Base-by-base conservation (phyloP, 2,888 invertebrate genomes). In the Phyllotreta striolata region DNA sequence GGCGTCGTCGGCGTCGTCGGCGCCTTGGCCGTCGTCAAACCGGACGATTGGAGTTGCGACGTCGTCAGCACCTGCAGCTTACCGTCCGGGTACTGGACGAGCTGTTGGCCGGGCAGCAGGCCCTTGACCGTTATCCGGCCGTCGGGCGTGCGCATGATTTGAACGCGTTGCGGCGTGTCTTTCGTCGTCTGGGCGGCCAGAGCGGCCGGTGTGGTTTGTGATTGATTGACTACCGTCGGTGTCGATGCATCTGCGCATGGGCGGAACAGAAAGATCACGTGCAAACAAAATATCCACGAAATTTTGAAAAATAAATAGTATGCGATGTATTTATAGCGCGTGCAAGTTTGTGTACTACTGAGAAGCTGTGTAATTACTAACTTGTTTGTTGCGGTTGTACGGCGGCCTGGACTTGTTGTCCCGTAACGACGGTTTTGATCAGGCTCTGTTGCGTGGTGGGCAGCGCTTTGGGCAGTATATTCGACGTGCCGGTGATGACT, bases 81-180 rank as follows among this genome's bases (percentile, higher is more conserved):
- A 0, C 97, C 97, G 80, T 97, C 96, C 0, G 96, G 91, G 87
- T 95, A 91, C 79, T 96, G 93, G 46, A 96, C 90, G 61, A 97
- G 83, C 77, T 96, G 96, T 78, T 97, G 97, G 58, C 96, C 96
- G 49, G 95, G 93, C 80, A 94, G 86, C 6, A 97, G 84, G 0
- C 97, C 97, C 65, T 93, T 89, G 1, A 97, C 96, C 73, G 95
- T 93, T 10, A 96, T 84, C 82, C 95, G 95, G 24, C 96, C 96
- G 80, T 95, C 95, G 0, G 94, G 91, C 0, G 92, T 89, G 70
- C 94, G 90, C 75, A 95, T 89, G 70, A 97, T 94, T 84, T 96
- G 96, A 9, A 97, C 92, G 78, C 92, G 91, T 78, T 94, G 93
- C 9, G 85, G 85, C 24, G 82, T 75, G 46, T 74, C 79, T 47